These are phyloP conservation scores for Luehdorfia chinensis DNA, from an alignment of 1,140 invertebrate genomes.

Conservation along the genomic window DNA sequence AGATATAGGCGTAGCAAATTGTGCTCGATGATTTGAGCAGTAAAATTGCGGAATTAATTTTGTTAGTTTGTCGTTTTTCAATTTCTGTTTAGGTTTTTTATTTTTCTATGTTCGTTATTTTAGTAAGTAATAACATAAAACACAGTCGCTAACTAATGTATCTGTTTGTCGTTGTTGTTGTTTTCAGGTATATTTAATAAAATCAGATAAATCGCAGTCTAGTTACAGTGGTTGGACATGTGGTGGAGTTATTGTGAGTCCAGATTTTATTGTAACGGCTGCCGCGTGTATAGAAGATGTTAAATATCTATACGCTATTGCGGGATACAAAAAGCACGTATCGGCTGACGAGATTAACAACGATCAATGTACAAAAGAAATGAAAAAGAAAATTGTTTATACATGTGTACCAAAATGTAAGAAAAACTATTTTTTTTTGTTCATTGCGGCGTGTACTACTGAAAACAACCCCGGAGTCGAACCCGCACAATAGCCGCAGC, in stretches of 20 bases:
- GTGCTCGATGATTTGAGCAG: too few relatives aligned
- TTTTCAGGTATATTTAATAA: conserved; percentile 41
- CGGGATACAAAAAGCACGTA: conserved; percentile 39
- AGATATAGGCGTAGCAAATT: too few relatives aligned
- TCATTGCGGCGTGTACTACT: too few relatives aligned
- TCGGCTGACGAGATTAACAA: conserved; percentile 14
- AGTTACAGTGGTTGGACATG: conserved; percentile 43
- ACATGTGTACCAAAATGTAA: conserved; percentile 41
- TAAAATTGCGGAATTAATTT: too few relatives aligned
- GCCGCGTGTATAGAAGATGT: conserved; percentile 49
- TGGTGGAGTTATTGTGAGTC: conserved; percentile 33
- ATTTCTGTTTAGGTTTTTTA: neutral
- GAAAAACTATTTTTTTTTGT: neutral
- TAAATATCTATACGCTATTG: conserved; percentile 34
- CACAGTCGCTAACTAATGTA: neutral
- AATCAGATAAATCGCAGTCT: conserved; percentile 24
- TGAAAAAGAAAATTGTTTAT: conserved; percentile 37
- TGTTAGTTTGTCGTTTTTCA: too few relatives aligned
- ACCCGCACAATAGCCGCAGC: too few relatives aligned
- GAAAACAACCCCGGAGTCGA: too few relatives aligned
- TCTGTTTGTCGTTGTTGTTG: too few relatives aligned
- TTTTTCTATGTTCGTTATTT: too few relatives aligned
- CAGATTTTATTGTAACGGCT: conserved; percentile 34
- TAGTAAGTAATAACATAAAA: neutral
- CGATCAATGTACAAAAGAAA: conserved; percentile 29